A percentile compares a stretch with the other conserved stretches of the same genome.
phyloP scores from a whole-genome alignment of 2,888 invertebrate species.

The Xylota segnis region DNA sequence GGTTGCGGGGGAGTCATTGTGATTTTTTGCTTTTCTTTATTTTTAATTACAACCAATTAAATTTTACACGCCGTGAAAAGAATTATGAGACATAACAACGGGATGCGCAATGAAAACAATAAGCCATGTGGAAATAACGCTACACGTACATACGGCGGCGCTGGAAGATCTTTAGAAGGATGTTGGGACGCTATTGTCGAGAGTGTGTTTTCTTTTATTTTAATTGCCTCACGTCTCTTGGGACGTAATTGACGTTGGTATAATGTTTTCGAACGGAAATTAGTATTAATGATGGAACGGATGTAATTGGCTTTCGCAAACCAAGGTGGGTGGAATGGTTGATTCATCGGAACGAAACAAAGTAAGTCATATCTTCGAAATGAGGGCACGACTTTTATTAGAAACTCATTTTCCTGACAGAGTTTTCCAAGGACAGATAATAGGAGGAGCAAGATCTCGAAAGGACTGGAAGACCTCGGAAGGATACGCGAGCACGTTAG shows the following conservation, averaged over 20 bases:
- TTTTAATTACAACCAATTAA: conserved; percentile 77
- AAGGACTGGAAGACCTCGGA: too few relatives aligned
- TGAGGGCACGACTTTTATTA: too few relatives aligned
- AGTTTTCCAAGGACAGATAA: too few relatives aligned
- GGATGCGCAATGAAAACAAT: conserved; percentile 73
- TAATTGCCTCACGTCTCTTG: conserved; percentile 68
- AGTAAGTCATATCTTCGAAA: too few relatives aligned
- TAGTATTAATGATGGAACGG: conserved; percentile 45
- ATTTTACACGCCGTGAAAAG: conserved; percentile 76
- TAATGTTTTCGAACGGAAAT: conserved; percentile 45
- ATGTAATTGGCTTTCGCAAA: conserved; percentile 38
- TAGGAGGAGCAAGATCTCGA: too few relatives aligned
- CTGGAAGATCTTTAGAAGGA: conserved; percentile 14
- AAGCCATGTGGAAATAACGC: conserved; percentile 57
- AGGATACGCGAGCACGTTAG: too few relatives aligned
- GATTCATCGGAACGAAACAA: too few relatives aligned
- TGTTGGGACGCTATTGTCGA: conserved; percentile 56
- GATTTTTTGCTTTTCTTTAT: conserved; percentile 20
- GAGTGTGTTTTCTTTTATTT: conserved; percentile 43
- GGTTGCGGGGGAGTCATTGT: conserved; percentile 26
- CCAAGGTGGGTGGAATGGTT: too few relatives aligned
- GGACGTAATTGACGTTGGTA: conserved; percentile 60
- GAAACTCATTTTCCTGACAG: too few relatives aligned
- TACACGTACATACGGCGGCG: too few relatives aligned
- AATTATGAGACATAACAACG: conserved; percentile 72